Evolutionary conservation across 2,113 vertebrate species (phyloP).

Genomic region (Origma solitaria): DNA sequence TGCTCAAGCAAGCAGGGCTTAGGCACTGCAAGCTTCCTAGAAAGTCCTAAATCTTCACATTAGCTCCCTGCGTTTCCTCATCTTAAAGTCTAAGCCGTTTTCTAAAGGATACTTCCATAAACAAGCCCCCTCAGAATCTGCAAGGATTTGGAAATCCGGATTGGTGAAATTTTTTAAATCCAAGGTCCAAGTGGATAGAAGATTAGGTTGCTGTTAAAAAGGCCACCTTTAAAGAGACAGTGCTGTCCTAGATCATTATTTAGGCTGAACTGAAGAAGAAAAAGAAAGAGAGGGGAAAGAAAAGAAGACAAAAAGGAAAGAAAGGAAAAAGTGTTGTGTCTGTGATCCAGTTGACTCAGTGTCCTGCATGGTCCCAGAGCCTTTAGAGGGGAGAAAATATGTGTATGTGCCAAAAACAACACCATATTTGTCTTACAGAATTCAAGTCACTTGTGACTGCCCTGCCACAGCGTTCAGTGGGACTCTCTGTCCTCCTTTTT

Average conservation of each 20-base stretch:
- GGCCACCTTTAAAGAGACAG: constrained; percentile 79
- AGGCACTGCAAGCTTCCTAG: constrained; percentile 87
- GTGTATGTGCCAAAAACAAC: neutral
- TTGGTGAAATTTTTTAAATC: constrained; percentile 78
- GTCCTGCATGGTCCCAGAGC: neutral
- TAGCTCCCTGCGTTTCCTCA: constrained; percentile 92
- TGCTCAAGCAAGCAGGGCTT: constrained; percentile 92
- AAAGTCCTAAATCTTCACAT: constrained; percentile 97
- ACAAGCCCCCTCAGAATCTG: constrained; percentile 85
- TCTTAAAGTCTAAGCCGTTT: constrained; percentile 93
- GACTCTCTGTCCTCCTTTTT: neutral
- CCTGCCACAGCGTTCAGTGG: neutral
- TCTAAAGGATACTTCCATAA: constrained; percentile 92
- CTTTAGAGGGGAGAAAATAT: neutral
- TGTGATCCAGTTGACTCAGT: neutral
- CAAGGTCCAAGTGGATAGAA: constrained; percentile 80
- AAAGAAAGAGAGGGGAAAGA: neutral
- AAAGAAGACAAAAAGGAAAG: constrained; percentile 5
- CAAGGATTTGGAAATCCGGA: constrained; percentile 85
- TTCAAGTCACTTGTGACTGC: neutral
- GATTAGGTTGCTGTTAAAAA: constrained; percentile 79
- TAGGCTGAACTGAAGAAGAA: constrained; percentile 31
- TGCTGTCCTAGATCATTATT: constrained; percentile 63
- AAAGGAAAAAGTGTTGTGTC: neutral
- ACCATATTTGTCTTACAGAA: accelerated